phyloP scores from a whole-genome alignment of 2,797 vertebrate species.

The Pantherophis alleghaniensis region DNA sequence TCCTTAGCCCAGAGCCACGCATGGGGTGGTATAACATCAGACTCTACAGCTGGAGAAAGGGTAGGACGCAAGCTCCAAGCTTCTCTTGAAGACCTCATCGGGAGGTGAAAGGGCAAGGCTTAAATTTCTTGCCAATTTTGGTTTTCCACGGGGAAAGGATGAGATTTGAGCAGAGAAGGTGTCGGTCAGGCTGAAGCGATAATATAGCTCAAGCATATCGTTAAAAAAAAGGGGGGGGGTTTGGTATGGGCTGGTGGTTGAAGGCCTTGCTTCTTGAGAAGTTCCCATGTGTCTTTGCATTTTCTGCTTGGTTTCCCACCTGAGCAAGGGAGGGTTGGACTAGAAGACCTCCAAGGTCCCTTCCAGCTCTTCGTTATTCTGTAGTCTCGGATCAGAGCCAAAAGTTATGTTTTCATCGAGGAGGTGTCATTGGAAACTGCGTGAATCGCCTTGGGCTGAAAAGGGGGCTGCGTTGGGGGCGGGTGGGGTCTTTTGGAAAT shows the following conservation, averaged over 20 bases:
- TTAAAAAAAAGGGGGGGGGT: background rate
- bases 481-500: slow-evolving; percentile 22
- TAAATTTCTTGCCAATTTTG: background rate
- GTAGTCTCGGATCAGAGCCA: slow-evolving; percentile 39
- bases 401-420: slow-evolving; percentile 9
- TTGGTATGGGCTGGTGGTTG: background rate
- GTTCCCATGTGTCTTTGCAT: slow-evolving; percentile 8
- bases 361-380: background rate
- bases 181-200: background rate
- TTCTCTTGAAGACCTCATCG: background rate
- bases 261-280: slow-evolving; percentile 12
- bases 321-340: background rate
- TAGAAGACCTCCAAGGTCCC: background rate
- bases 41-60: background rate
- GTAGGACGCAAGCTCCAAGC: slow-evolving; percentile 26
- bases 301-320: background rate
- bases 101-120: no score
- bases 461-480: slow-evolving; percentile 4
- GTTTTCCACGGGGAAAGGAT: background rate
- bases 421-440: slow-evolving; percentile 17
- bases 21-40: slow-evolving; percentile 5
- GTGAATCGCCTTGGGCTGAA: slow-evolving; percentile 12
- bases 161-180: no score
- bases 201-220: background rate
- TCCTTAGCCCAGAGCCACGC: background rate